phyloP scores from a whole-genome alignment of 1,140 invertebrate genomes.

The Drosophila novamexicana region DNA sequence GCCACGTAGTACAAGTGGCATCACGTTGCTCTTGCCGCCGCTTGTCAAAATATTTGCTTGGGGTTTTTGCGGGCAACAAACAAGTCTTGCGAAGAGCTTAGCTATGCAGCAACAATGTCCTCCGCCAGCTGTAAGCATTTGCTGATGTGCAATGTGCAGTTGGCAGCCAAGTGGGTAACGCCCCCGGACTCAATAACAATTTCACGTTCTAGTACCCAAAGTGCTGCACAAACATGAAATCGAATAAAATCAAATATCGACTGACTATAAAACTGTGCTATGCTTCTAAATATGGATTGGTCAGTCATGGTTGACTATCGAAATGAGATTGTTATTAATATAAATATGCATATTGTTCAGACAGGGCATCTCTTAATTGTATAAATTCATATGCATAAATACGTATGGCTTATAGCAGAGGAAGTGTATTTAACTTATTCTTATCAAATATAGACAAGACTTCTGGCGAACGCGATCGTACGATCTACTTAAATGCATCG shows the following conservation, averaged over 20 bases:
- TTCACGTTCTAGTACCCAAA: conserved; percentile 48
- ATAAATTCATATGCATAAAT: no score
- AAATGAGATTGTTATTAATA: conserved; percentile 14
- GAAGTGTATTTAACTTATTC: no score
- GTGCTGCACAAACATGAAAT: conserved; percentile 62
- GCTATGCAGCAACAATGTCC: conserved; percentile 36
- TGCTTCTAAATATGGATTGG: conserved; percentile 4
- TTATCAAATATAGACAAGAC: no score
- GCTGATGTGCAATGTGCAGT: conserved; percentile 19
- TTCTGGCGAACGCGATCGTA: no score
- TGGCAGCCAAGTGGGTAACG: conserved; percentile 12
- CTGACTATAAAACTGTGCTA: conserved; percentile 21
- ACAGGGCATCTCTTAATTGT: no score
- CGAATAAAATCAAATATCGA: conserved; percentile 59
- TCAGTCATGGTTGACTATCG: neutral
- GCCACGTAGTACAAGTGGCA: conserved; percentile 43
- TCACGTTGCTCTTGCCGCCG: conserved; percentile 37
- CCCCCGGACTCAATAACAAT: conserved; percentile 57
- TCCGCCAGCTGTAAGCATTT: conserved; percentile 14
- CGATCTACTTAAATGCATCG: no score
- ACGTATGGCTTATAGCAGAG: no score
- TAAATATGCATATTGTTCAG: neutral
- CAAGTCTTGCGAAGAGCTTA: conserved; percentile 19
- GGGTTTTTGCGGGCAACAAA: conserved; percentile 40
- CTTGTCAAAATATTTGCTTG: conserved; percentile 54